These are phyloP conservation scores for Probosciger aterrimus DNA, from an alignment of 2,113 vertebrate genomes.

Conservation along the genomic window DNA sequence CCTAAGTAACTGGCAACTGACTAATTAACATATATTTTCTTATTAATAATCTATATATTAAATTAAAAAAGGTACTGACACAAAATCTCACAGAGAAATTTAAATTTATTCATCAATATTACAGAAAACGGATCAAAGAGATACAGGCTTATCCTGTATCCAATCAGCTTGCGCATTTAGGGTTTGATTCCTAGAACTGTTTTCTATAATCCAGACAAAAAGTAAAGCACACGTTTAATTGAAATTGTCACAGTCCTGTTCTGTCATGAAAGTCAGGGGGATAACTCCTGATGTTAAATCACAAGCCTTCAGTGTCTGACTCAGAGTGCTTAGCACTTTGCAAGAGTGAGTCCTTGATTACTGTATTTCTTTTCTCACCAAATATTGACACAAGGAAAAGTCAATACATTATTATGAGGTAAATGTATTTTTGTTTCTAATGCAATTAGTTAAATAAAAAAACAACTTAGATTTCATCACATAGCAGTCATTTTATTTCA, in stretches of 20 bases:
- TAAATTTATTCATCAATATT: not conserved
- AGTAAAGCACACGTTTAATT: not conserved
- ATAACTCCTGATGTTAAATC: not conserved
- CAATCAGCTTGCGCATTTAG: not conserved
- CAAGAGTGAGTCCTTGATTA: not conserved
- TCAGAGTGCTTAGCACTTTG: not conserved
- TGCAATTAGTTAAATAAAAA: not conserved
- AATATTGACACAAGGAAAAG: not conserved
- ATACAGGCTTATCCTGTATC: not conserved
- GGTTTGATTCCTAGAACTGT: not conserved
- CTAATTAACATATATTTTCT: not conserved
- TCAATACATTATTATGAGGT: not conserved
- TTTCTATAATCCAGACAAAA: not conserved
- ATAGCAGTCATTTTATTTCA: not conserved
- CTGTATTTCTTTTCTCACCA: not conserved
- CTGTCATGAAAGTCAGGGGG: not conserved
- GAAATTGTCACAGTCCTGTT: not conserved
- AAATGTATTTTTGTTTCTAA: not conserved
- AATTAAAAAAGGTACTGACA: not conserved
- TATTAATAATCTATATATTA: not conserved
- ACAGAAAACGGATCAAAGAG: not conserved
- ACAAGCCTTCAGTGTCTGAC: not conserved
- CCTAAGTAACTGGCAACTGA: not conserved
- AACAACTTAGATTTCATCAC: not conserved
- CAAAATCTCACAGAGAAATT: not conserved